Evolutionary conservation across 2,113 vertebrate genomes (phyloP).

Genomic region (Carlito syrichta): DNA sequence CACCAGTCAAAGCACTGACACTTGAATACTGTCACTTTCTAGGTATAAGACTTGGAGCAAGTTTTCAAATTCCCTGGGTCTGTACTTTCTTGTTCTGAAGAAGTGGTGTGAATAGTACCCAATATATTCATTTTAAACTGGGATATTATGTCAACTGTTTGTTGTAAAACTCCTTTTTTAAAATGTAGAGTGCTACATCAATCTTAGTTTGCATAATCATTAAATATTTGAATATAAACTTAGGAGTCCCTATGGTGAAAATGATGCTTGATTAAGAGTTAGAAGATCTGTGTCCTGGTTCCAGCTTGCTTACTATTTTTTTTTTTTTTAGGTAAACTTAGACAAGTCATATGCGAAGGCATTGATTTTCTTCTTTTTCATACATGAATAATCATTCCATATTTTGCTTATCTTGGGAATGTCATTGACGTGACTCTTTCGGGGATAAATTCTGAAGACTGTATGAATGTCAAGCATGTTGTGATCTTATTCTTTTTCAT

Average conservation of each 20-base stretch:
- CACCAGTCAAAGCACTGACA: not conserved
- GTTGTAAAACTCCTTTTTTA: not conserved
- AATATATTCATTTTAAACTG: not conserved
- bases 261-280: not conserved
- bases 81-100: not conserved
- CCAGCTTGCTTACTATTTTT: not conserved
- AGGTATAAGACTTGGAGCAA: not conserved
- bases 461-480: not conserved
- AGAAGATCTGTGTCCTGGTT: not conserved
- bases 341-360: not conserved
- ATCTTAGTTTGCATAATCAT: not conserved
- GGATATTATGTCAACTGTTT: not conserved
- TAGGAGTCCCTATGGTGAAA: not conserved
- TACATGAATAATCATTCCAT: not conserved
- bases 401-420: not conserved
- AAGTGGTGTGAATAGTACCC: not conserved
- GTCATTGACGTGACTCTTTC: not conserved
- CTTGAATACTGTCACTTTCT: not conserved
- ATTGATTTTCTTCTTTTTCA: not conserved
- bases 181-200: not conserved
- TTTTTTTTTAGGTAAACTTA: not conserved
- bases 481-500: not conserved
- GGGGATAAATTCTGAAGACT: not conserved
- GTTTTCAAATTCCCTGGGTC: not conserved
- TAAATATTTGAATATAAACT: not conserved